These are phyloP conservation scores for Xestoiulus laeticollis DNA, from an alignment of 2,888 invertebrate species.

Conservation along the genomic window DNA sequence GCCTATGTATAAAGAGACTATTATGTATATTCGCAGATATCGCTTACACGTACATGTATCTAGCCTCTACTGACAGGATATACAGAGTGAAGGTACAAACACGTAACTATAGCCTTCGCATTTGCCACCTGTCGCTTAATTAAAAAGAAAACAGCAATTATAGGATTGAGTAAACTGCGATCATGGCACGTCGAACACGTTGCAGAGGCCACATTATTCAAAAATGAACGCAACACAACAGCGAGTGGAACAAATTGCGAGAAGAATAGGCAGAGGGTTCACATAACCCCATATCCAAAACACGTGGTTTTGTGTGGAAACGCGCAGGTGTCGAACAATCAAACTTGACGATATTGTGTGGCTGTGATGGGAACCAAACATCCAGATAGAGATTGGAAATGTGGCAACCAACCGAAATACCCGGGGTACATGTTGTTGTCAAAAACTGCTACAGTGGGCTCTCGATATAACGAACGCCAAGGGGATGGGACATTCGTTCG, in stretches of 20 bases:
- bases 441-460: too few relatives aligned
- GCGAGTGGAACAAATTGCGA: background rate
- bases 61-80: too few relatives aligned
- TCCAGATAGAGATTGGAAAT: background rate
- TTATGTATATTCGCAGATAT: too few relatives aligned
- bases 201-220: background rate
- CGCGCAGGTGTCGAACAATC: too few relatives aligned
- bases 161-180: background rate
- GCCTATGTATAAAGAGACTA: too few relatives aligned
- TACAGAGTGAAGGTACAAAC: too few relatives aligned
- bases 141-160: slow-evolving; percentile 27
- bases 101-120: too few relatives aligned
- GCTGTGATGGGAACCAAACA: background rate
- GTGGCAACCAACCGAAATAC: background rate
- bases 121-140: background rate
- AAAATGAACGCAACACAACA: background rate
- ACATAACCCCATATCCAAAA: background rate
- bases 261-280: background rate
- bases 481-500: too few relatives aligned
- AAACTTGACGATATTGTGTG: background rate
- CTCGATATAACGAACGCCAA: too few relatives aligned
- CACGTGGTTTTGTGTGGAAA: too few relatives aligned
- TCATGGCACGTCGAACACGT: background rate
- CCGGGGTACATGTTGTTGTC: too few relatives aligned
- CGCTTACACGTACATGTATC: too few relatives aligned